phyloP scores from a whole-genome alignment of 2,113 vertebrate genomes.

The Tragelaphus scriptus region DNA sequence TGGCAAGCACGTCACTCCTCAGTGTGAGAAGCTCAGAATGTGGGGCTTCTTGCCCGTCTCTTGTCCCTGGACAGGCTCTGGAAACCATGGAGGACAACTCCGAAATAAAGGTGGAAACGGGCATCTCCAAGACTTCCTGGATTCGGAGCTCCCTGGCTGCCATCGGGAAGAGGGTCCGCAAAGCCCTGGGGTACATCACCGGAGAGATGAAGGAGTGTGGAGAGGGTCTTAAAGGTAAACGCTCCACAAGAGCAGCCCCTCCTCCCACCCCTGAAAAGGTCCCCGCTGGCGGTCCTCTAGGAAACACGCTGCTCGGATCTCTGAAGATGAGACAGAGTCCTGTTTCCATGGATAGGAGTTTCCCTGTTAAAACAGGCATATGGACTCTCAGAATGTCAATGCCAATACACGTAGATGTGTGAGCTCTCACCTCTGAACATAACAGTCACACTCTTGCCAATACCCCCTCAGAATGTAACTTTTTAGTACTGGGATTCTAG shows the following conservation, averaged over 20 bases:
- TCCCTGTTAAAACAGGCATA: background rate
- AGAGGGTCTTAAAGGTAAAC: conserved; percentile 81
- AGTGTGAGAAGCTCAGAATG: background rate
- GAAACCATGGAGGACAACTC: conserved; percentile 72
- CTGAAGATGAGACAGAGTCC: background rate
- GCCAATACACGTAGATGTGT: rapidly evolving
- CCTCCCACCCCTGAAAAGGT: background rate
- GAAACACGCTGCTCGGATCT: rapidly evolving
- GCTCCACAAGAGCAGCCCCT: background rate
- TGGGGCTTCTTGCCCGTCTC: background rate
- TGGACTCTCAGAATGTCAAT: background rate
- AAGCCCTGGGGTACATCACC: conserved; percentile 70
- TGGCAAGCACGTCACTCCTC: background rate
- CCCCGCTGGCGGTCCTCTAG: rapidly evolving
- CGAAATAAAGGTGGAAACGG: conserved; percentile 66
- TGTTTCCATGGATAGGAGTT: background rate
- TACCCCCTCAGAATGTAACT: rapidly evolving
- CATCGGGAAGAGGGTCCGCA: conserved; percentile 67
- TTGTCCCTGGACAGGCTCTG: conserved; percentile 40
- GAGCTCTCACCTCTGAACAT: background rate
- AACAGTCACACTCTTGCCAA: background rate
- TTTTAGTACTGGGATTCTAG: background rate
- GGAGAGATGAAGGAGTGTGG: conserved; percentile 83
- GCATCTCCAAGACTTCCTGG: conserved; percentile 6
- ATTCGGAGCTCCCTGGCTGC: conserved; percentile 54